phyloP scores from a whole-genome alignment of 2,888 invertebrate species.

The Dugesia japonica region DNA sequence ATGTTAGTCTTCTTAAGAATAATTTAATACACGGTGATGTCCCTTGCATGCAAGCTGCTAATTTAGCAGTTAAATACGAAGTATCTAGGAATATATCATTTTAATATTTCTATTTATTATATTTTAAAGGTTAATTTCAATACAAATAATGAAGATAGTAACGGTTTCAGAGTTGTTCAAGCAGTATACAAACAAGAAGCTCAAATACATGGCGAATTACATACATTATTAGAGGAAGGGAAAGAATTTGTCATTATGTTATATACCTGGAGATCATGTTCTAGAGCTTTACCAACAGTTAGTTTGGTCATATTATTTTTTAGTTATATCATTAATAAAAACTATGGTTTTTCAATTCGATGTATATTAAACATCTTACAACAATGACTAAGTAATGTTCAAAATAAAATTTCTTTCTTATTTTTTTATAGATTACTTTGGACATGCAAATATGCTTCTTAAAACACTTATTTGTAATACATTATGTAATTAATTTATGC shows the following conservation, averaged over 20 bases:
- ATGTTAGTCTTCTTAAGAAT: neutral
- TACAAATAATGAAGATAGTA: slow-evolving; percentile 12
- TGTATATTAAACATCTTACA: too few species aligned
- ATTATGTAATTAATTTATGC: too few species aligned
- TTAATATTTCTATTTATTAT: neutral
- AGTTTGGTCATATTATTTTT: too few species aligned
- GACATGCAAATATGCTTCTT: too few species aligned
- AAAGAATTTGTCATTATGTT: slow-evolving; percentile 87
- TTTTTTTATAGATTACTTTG: too few species aligned
- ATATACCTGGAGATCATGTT: slow-evolving; percentile 93
- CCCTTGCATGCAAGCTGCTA: slow-evolving; percentile 21
- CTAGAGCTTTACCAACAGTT: slow-evolving; percentile 66
- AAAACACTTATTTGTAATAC: too few species aligned
- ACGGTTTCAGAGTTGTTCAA: neutral
- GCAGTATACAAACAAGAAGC: slow-evolving; percentile 74
- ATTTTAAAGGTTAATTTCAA: slow-evolving; percentile 10
- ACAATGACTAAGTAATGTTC: too few species aligned
- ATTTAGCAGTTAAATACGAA: slow-evolving; percentile 3
- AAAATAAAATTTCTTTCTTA: too few species aligned
- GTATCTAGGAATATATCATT: neutral
- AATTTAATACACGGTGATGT: neutral
- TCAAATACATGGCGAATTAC: slow-evolving; percentile 85
- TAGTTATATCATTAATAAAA: too few species aligned
- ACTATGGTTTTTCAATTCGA: too few species aligned
- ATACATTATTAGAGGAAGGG: slow-evolving; percentile 80